Evolutionary conservation across 2,113 vertebrate species (phyloP).

Genomic region (Cavia aperea): DNA sequence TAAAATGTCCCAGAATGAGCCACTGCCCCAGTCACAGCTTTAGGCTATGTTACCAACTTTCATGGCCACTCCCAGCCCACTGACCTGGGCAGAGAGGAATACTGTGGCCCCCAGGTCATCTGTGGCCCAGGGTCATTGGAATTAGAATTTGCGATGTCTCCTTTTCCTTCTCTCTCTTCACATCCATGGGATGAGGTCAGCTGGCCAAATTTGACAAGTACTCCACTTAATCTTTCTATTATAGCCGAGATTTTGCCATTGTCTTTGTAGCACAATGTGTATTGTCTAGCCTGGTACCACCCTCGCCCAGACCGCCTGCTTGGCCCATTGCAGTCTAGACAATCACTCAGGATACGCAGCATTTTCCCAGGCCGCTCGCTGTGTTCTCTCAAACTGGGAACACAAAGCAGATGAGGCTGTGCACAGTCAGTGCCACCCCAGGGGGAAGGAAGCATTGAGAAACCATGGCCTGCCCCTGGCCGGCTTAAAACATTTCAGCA

Average conservation of each 20-base stretch:
- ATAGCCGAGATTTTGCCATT: background rate
- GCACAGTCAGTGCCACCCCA: constrained; percentile 52
- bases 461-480: constrained; percentile 9
- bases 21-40: background rate
- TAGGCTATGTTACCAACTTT: background rate
- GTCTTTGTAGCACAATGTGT: background rate
- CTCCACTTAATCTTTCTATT: background rate
- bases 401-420: constrained; percentile 65
- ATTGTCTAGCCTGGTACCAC: background rate
- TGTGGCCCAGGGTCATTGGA: background rate
- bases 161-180: background rate
- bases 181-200: background rate
- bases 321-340: constrained; percentile 50
- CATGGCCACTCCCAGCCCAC: background rate
- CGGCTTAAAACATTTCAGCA: constrained; percentile 43
- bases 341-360: background rate
- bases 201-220: background rate
- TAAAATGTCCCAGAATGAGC: background rate
- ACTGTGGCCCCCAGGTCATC: background rate
- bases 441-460: constrained; percentile 58
- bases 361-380: constrained; percentile 42
- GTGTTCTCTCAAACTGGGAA: constrained; percentile 55
- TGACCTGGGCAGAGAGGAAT: background rate
- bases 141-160: background rate
- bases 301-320: constrained; percentile 22